These are phyloP conservation scores for Sinocyclocheilus maitianheensis DNA, from an alignment of 2,113 vertebrate genomes.

Conservation along the genomic window DNA sequence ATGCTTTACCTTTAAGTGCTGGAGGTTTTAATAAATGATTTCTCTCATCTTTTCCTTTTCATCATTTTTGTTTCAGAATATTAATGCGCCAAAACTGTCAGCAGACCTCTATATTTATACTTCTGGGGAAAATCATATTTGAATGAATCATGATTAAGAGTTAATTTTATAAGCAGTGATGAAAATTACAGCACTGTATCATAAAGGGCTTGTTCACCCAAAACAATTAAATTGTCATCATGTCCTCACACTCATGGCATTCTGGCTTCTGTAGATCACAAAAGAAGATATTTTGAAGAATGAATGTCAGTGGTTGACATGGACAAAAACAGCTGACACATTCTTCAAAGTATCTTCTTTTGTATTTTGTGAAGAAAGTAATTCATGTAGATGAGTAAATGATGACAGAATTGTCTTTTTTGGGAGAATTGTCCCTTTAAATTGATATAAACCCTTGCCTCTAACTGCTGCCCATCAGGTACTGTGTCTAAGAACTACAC, in stretches of 20 bases:
- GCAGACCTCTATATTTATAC: background rate
- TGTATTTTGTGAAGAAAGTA: background rate
- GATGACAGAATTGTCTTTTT: background rate
- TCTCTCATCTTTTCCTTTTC: slow-evolving; percentile 23
- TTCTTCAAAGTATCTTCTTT: background rate
- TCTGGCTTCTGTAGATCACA: background rate
- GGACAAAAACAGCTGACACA: background rate
- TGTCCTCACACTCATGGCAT: background rate
- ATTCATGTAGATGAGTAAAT: background rate
- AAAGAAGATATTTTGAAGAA: background rate
- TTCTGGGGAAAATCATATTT: background rate
- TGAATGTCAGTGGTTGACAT: background rate
- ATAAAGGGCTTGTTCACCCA: background rate
- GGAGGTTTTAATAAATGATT: slow-evolving; percentile 40
- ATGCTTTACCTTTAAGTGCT: slow-evolving; percentile 25
- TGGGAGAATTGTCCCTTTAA: background rate
- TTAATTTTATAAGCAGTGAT: slow-evolving; percentile 3
- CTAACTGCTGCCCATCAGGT: background rate
- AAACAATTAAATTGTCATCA: background rate
- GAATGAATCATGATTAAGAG: background rate
- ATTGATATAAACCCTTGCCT: background rate
- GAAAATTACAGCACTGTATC: slow-evolving; percentile 27
- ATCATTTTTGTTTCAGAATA: slow-evolving; percentile 14
- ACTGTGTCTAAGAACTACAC: slow-evolving; percentile 17
- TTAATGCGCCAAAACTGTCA: slow-evolving; percentile 4